phyloP scores from a whole-genome alignment of 1,140 invertebrate species.

The Liolophura sinensis region DNA sequence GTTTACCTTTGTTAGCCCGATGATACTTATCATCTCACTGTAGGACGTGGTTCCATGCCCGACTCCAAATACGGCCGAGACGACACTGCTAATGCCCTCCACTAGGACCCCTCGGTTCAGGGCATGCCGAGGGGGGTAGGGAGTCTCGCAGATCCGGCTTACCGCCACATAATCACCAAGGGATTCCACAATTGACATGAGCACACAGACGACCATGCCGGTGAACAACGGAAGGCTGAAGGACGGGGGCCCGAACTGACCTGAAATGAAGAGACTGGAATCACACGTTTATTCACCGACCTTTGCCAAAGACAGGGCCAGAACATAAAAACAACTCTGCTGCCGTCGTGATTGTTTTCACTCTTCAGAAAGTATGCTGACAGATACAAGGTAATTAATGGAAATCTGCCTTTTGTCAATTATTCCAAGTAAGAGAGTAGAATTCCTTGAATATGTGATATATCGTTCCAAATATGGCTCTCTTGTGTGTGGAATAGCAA shows the following conservation, averaged over 20 bases:
- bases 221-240: not conserved
- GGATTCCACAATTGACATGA: constrained; percentile 5
- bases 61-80: constrained; percentile 79
- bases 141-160: not conserved
- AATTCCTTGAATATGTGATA: too few species aligned
- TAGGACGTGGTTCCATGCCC: constrained; percentile 83
- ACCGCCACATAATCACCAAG: constrained; percentile 2
- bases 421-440: too few species aligned
- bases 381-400: too few species aligned
- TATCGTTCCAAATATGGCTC: too few species aligned
- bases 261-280: constrained; percentile 5
- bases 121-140: constrained; percentile 1
- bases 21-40: constrained; percentile 80
- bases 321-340: too few species aligned
- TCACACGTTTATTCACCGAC: too few species aligned
- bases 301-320: too few species aligned
- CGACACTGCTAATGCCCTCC: constrained; percentile 77
- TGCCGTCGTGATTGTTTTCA: too few species aligned
- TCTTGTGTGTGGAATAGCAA: too few species aligned
- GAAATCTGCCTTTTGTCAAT: too few species aligned
- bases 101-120: constrained; percentile 65
- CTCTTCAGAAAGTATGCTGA: too few species aligned
- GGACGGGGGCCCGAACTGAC: not conserved
- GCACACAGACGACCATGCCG: not conserved
- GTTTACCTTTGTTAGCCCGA: constrained; percentile 63